Base-by-base conservation (phyloP, 2,797 vertebrate species). In the Lepilemur septentrionalis region DNA sequence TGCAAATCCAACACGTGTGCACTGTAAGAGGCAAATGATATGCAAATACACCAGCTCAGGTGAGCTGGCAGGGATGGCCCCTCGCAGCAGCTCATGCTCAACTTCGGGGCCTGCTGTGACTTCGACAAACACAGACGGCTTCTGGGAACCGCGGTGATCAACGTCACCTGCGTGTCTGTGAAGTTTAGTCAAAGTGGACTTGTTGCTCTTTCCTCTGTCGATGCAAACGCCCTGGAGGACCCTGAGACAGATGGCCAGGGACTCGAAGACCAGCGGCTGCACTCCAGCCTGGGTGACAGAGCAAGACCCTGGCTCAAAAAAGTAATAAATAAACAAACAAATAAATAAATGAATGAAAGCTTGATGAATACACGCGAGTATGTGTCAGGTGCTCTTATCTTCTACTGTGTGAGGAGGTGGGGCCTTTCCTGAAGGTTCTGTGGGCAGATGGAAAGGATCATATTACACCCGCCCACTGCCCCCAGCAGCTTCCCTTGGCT, bases 21-120 rank as follows among this genome's bases (percentile, higher is more conserved):
- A n/a, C 78, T 32, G 18, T 18, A 17, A 17, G 25, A 38, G 52
- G 82, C 28, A 70, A 88, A 93, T 38, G 9, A 38, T 13, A 61
- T 9, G 75, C 17, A 95, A 95, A 80, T 38, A 5, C 50, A 28
- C 9, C n/a, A 8, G 50, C n/a, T 5, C 3, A 38, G 75, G 50
- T 35, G 50, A 78, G 75, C 50, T 55, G n/a, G 48, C 48, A 8
- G 18, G 75, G 17, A 0, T 6, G 23, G 48, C 23, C 48, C 43
- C 43, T 76, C 57, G 9, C 28, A 41, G 30, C 30, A 41, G 30
- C 30, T 35, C 73, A 7, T 0, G 25, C 46, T 20, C 46, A 20
- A 5, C 17, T 10, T 28, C 5, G 22, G 48, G 22, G 48, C 5
- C n/a, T 7, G 5, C 32, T 2, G 11, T 3, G 20, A n/a, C n/a